Conservation (phyloP, 2,888 invertebrate genomes). For the Amiota mariae region DNA sequence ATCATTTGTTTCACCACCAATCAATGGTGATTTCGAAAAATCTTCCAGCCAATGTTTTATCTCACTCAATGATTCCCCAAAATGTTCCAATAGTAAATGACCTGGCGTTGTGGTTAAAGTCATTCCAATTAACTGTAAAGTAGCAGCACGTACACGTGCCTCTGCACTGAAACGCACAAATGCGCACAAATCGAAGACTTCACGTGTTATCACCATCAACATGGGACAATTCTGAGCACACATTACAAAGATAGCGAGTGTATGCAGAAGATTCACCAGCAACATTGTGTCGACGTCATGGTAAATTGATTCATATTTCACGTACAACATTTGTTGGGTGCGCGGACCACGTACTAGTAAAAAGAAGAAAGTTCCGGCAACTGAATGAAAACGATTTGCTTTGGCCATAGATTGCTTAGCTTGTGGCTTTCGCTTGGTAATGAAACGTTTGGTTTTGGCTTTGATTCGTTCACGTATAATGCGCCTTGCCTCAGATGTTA, state of each 20-base stretch:
- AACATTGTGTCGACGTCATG: constrained; percentile 81
- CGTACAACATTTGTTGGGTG: constrained; percentile 75
- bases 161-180: constrained; percentile 80
- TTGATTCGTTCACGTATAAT: constrained; percentile 81
- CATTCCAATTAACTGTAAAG: constrained; percentile 80
- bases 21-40: constrained; percentile 75
- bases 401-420: constrained; percentile 28
- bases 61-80: constrained; percentile 79
- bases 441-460: constrained; percentile 81
- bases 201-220: constrained; percentile 80
- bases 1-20: constrained; percentile 79
- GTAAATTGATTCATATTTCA: constrained; percentile 75
- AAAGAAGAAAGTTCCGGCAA: constrained; percentile 88
- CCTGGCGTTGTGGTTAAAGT: constrained; percentile 79
- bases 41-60: constrained; percentile 80
- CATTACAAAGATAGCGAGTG: constrained; percentile 80
- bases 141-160: constrained; percentile 79
- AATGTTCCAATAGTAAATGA: constrained; percentile 76
- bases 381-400: constrained; percentile 81
- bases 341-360: constrained; percentile 83
- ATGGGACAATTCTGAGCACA: constrained; percentile 81
- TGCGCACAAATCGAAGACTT: constrained; percentile 80
- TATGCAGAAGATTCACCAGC: constrained; percentile 81
- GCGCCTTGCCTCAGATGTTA: constrained; percentile 73
- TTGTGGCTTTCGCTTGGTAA: constrained; percentile 68